Evolutionary conservation across 2,888 invertebrate species (phyloP), one percentile per base, ranked within the genome.

Genomic region (Mythimna vitellina): DNA sequence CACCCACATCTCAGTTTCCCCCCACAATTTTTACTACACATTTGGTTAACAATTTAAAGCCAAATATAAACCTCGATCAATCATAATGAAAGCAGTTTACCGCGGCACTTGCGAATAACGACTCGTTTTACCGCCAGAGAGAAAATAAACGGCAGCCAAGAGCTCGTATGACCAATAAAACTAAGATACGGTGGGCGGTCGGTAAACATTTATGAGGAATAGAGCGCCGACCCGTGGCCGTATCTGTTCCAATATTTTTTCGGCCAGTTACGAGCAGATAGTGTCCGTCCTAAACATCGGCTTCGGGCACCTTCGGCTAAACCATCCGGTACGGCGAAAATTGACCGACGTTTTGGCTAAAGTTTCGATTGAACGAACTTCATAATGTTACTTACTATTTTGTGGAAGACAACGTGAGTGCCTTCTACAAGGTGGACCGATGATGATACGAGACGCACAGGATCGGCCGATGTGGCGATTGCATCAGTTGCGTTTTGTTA

Each of bases 201-300:
- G 73, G 87, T 83, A 84, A 87, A 88, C 88, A 88, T 89, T 89
- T 88, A 89, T 82, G 87, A 80, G 74, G 60, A 61, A 82, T 70
- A 57, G 62, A 77, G 56, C 58, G 49, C 64, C 67, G 71, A 49
- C 63, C 58, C 54, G 66, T 54, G 65, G 62, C 46, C 71, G 70
- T 80, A 77, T 74, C 80, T 80, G 58, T 20, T 62, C 56, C 66
- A 62, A 81, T 78, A 81, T 76, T 77, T 80, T 80, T 80, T 63
- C n/a, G 74, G 74, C 75, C 82, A 66, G 76, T 73, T 75, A 76
- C 61, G 77, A 68, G 32, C 51, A 14, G 46, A 46, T 46, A 51
- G 49, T 51, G 49, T 51, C n/a, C n/a, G 49, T 17, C 49, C n/a
- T n/a, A n/a, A 51, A 9, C 49, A 2, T n/a, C 49, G 49, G 49